Evolutionary conservation across 2,113 vertebrate genomes (phyloP), one percentile per base, ranked within the genome.

Genomic region (Podilymbus podiceps): DNA sequence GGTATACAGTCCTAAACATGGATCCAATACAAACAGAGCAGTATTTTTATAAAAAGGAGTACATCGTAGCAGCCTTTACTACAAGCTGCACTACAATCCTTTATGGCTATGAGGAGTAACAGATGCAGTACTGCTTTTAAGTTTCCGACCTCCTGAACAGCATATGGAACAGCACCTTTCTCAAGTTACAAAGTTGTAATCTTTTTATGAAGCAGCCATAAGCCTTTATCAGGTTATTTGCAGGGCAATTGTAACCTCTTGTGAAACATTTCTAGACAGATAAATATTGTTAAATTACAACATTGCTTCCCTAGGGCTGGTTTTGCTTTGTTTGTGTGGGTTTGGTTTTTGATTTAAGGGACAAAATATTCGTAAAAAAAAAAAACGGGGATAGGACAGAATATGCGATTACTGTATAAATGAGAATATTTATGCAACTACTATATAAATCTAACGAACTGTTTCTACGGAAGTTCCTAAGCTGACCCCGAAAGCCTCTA

Each of bases 401-500:
- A 8, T 2, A 9, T 0, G 13, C 14, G 12, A 42, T 42, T 42
- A 42, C 42, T 42, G 42, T 42, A 12, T 42, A 42, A 42, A 42
- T 42, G 42, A 52, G 50, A 27, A 25, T 27, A 14, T 14, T 25
- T 25, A 21, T 25, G 24, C 23, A 19, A 24, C 12, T 52, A 52
- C 50, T 25, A 19, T 25, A 25, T 52, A 52, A 52, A 25, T 7
- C 24, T 19, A 25, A 19, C 0, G 1, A 46, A 16, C 11, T 2
- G 17, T 7, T 53, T n/a, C 38, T 12, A 4, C 5, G 8, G 1
- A 12, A 3, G 4, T 1, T 30, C 25, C 0, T 5, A 19, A 6
- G 15, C 0, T 1, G 47, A 1, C 24, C 5, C 16, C 5, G 44
- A 30, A 14, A 8, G 6, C 2, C 12, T 9, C 6, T 0, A 3